Conservation (phyloP, 2,113 vertebrate genomes). For the Mesitornis unicolor region DNA sequence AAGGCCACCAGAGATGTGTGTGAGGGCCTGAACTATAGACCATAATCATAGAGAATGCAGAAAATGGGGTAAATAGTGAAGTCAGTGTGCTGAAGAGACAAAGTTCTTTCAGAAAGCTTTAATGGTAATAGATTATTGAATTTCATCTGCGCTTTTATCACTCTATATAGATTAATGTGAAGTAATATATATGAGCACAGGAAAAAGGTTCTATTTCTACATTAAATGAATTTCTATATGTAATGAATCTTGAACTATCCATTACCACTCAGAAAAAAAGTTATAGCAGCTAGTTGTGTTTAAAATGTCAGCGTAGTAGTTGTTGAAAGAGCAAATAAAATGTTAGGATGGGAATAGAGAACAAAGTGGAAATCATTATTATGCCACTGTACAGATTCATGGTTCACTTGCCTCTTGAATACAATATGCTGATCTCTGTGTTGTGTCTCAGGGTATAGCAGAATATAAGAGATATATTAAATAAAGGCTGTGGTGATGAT, state of each 20-base stretch:
- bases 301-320: neutral
- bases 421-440: neutral
- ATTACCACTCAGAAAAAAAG: neutral
- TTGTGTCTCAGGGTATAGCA: neutral
- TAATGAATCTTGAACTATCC: neutral
- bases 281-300: neutral
- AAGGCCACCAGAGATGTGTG: neutral
- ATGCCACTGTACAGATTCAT: neutral
- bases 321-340: slow-evolving; percentile 2
- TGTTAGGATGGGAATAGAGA: neutral
- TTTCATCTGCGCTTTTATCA: slow-evolving; percentile 2
- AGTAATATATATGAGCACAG: neutral
- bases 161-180: neutral
- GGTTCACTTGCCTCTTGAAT: neutral
- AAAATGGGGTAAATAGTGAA: neutral
- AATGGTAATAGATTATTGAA: slow-evolving; percentile 29
- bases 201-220: neutral
- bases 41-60: neutral
- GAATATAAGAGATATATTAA: neutral
- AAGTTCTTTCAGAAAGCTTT: neutral
- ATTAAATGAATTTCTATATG: neutral
- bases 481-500: neutral
- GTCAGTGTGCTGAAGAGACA: neutral
- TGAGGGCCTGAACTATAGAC: neutral
- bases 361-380: neutral